Percentiles rank a stretch among this genome's conserved stretches.
Conservation (phyloP, 2,888 invertebrate species). For the Selenia dentaria region DNA sequence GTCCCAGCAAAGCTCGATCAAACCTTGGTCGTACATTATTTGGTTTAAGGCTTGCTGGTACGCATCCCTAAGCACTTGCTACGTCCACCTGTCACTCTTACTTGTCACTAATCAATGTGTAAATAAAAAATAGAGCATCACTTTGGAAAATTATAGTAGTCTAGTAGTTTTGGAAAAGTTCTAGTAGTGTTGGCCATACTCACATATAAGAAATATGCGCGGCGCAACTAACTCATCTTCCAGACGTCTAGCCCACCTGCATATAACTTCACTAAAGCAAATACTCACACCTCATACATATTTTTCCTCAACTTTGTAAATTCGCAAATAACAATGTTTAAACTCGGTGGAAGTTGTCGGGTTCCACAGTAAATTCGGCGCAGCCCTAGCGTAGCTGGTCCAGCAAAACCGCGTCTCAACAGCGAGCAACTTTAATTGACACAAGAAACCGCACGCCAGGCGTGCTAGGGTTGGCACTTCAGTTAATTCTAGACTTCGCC, state of each 20-base stretch:
- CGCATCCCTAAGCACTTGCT: too few relatives aligned
- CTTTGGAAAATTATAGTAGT: too few relatives aligned
- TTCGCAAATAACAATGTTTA: constrained; percentile 32
- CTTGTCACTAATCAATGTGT: too few relatives aligned
- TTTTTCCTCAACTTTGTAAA: constrained; percentile 32
- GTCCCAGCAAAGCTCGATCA: too few relatives aligned
- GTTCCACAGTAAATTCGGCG: constrained; percentile 41
- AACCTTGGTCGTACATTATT: too few relatives aligned
- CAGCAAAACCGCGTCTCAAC: constrained; percentile 22
- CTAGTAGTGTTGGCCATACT: too few relatives aligned
- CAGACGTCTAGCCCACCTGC: neutral
- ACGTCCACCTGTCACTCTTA: too few relatives aligned
- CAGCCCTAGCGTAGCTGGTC: constrained; percentile 27
- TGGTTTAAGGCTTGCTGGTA: too few relatives aligned
- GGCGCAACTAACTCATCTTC: neutral
- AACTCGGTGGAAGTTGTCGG: constrained; percentile 33
- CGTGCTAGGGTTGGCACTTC: constrained; percentile 14
- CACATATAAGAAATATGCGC: too few relatives aligned
- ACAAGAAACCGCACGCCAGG: constrained; percentile 40
- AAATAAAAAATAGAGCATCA: too few relatives aligned
- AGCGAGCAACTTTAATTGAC: constrained; percentile 54
- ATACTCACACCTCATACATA: constrained; percentile 28
- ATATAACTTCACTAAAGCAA: constrained; percentile 10
- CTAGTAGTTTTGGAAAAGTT: too few relatives aligned
- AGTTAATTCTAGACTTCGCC: constrained; percentile 25